A percentile compares a stretch with the other conserved stretches of the same genome.
Evolutionary conservation across 2,888 invertebrate species (phyloP).

Genomic region (Hemicrepidius hirtus): DNA sequence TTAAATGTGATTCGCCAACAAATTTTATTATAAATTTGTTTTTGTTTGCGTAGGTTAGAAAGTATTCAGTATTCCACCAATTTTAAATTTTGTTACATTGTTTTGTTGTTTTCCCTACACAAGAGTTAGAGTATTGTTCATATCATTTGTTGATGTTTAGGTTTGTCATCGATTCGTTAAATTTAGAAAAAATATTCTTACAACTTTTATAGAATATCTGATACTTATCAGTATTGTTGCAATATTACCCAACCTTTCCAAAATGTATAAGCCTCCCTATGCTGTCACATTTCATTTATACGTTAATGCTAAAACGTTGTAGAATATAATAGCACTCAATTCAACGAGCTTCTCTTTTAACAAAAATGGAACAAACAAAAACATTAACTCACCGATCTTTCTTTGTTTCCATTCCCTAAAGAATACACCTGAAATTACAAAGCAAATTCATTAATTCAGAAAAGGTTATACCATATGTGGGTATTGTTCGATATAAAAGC

Average conservation of each 20-base stretch:
- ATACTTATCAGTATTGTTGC: neutral
- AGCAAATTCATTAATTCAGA: constrained; percentile 25
- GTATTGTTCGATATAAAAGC: constrained; percentile 9
- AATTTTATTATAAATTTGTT: too few relatives aligned
- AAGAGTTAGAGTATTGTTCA: too few relatives aligned
- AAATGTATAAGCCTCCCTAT: neutral
- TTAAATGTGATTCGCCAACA: too few relatives aligned
- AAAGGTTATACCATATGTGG: constrained; percentile 2
- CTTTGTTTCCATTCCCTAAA: constrained; percentile 20
- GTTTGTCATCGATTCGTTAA: too few relatives aligned
- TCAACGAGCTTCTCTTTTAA: neutral
- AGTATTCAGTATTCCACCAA: too few relatives aligned
- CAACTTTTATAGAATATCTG: too few relatives aligned
- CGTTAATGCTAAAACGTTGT: constrained; percentile 30
- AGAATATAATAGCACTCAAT: constrained; percentile 10
- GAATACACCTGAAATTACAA: constrained; percentile 30
- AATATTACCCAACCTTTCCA: neutral
- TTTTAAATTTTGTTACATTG: too few relatives aligned
- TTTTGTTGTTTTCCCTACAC: too few relatives aligned
- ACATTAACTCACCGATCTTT: constrained; percentile 16
- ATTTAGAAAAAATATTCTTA: too few relatives aligned
- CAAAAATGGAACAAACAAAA: constrained; percentile 21
- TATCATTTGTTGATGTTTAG: too few relatives aligned
- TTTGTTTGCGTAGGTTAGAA: too few relatives aligned
- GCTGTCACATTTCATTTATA: constrained; percentile 29